Conservation (phyloP, 2,797 vertebrate species). For the Cossypha heuglini region DNA sequence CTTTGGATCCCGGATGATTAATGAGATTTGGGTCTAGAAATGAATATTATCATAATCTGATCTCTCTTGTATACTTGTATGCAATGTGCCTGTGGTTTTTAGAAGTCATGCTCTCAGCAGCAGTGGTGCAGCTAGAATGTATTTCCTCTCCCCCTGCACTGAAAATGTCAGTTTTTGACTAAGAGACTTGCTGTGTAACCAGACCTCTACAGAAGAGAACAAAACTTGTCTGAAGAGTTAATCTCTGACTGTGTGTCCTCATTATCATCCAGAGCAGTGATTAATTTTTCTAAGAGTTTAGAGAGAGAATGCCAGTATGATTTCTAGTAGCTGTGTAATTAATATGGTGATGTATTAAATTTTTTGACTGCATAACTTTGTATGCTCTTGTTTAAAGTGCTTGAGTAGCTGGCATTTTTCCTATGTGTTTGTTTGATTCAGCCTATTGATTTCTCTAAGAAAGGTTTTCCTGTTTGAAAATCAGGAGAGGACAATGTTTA, state of each 20-base stretch:
- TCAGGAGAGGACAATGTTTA: not conserved
- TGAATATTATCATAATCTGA: not conserved
- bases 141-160: not conserved
- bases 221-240: not conserved
- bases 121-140: not conserved
- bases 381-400: not conserved
- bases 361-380: not conserved
- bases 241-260: not conserved
- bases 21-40: not conserved
- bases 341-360: not conserved
- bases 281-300: not conserved
- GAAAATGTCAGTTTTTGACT: not conserved
- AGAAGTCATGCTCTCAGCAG: not conserved
- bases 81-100: not conserved
- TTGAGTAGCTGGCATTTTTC: not conserved
- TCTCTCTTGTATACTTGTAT: not conserved
- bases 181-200: not conserved
- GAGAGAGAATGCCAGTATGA: not conserved
- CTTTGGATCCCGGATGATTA: not conserved
- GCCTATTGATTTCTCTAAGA: not conserved
- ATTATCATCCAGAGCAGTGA: not conserved
- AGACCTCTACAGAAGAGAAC: not conserved
- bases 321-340: not conserved
- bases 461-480: not conserved
- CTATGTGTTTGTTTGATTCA: not conserved